Evolutionary conservation across 2,797 vertebrate species (phyloP).

Genomic region (Coccyzus lansbergi): DNA sequence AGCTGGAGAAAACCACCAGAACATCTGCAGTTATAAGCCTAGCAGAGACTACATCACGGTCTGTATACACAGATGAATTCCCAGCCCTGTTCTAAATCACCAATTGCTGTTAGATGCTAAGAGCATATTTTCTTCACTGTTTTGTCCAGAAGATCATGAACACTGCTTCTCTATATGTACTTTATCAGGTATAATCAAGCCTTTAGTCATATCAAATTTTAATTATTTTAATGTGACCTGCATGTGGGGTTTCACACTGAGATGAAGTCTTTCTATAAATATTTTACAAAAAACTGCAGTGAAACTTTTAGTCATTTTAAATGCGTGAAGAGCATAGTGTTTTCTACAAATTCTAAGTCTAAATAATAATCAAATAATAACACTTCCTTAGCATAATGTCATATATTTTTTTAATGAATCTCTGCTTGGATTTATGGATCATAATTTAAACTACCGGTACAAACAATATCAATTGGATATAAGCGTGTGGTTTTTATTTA

Average conservation of each 20-base stretch:
- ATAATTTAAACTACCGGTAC: background rate
- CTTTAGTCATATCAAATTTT: background rate
- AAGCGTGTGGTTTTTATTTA: background rate
- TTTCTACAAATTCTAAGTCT: background rate
- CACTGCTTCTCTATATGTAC: background rate
- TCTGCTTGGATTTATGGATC: background rate
- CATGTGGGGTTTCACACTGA: background rate
- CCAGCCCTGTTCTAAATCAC: background rate
- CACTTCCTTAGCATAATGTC: background rate
- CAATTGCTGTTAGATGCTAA: background rate
- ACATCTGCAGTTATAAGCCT: background rate
- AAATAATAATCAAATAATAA: background rate
- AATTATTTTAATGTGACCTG: background rate
- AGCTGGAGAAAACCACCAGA: background rate
- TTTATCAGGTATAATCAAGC: background rate
- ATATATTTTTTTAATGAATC: background rate
- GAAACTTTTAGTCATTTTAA: background rate
- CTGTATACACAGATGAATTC: background rate
- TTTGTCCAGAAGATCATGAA: background rate
- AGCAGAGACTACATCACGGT: background rate
- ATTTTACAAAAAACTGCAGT: background rate
- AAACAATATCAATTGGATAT: background rate
- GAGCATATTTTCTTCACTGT: background rate
- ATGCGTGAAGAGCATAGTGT: background rate
- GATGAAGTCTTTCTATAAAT: background rate